Evolutionary conservation across 2,113 vertebrate species (phyloP), one percentile per base, ranked within the genome.

Genomic region (Lasiurus cinereus): DNA sequence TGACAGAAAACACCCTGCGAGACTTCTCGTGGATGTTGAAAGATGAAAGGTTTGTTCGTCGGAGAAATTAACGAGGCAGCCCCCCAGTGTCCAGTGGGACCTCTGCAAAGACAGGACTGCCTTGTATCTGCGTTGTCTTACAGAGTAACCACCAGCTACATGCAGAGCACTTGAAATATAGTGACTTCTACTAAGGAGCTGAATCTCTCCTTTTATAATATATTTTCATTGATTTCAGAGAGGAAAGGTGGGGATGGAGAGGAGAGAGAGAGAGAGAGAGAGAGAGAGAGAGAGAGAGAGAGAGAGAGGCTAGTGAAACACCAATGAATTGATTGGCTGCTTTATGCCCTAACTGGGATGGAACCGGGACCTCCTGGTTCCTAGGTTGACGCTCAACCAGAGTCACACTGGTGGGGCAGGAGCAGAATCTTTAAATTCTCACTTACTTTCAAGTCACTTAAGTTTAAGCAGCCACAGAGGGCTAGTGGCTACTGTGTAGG

Each of bases 51-150:
- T 39, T 33, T 73, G 43, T 3, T 56, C 64, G 18, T 62, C 13
- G 5, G 67, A 31, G 14, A 89, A 76, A 18, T 2, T 2, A 22
- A 46, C 1, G 33, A n/a, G 3, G 54, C 9, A 8, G 52, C 59
- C 54, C 54, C 54, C 19, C 59, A 27, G 56, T 33, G 21, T 59
- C 64, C 77, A 7, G 31, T 0, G 90, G 76, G 46, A 66, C 22
- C 7, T 43, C 54, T 4, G 8, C 1, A 13, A 14, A 0, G 22
- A 50, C 2, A 48, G 33, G 10, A 1, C 46, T 2, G 5, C 14
- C 43, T 54, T 5, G 1, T 6, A 29, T 19, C 27, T 14, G 14
- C 1, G 9, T 8, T 21, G 46, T 29, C 22, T 22, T 6, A 18
- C 1, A 3, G 0, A 13, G 72, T 0, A 8, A 59, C 27, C 5